Evolutionary conservation across 53 echinoderm and acorn worm genomes (phyloP).

Genomic region (Actinopyga echinites): DNA sequence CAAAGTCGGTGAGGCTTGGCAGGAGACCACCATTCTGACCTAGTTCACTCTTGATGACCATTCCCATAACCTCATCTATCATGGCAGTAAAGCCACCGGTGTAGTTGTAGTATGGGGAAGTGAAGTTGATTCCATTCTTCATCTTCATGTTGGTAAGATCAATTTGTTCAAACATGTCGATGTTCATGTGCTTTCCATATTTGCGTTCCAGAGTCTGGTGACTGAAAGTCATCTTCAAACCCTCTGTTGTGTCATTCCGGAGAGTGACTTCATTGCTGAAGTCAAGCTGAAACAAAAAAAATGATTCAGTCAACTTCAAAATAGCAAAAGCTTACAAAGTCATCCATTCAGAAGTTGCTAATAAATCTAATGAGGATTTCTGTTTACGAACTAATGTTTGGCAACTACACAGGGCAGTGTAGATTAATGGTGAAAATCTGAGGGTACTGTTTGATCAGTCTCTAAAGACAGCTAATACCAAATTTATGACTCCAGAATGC

Average conservation of each 20-base stretch:
- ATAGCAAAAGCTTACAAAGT: too few species aligned
- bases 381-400: too few species aligned
- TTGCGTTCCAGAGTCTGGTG: slow-evolving; percentile 51
- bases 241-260: slow-evolving; percentile 55
- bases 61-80: slow-evolving; percentile 15
- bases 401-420: too few species aligned
- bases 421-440: too few species aligned
- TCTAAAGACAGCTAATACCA: too few species aligned
- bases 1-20: background rate
- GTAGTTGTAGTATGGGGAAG: slow-evolving; percentile 67
- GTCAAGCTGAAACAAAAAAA: slow-evolving; percentile 54
- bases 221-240: slow-evolving; percentile 55
- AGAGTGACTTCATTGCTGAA: slow-evolving; percentile 42
- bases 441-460: too few species aligned
- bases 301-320: too few species aligned
- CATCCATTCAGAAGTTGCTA: too few species aligned
- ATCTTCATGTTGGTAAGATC: background rate
- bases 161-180: slow-evolving; percentile 34
- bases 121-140: slow-evolving; percentile 39
- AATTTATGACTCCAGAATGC: too few species aligned
- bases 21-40: background rate
- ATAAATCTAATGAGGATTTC: too few species aligned
- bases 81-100: slow-evolving; percentile 14
- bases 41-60: slow-evolving; percentile 13
- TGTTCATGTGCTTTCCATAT: slow-evolving; percentile 39